Conservation (phyloP, 1,140 invertebrate species). For the Chymomyza costata region DNA sequence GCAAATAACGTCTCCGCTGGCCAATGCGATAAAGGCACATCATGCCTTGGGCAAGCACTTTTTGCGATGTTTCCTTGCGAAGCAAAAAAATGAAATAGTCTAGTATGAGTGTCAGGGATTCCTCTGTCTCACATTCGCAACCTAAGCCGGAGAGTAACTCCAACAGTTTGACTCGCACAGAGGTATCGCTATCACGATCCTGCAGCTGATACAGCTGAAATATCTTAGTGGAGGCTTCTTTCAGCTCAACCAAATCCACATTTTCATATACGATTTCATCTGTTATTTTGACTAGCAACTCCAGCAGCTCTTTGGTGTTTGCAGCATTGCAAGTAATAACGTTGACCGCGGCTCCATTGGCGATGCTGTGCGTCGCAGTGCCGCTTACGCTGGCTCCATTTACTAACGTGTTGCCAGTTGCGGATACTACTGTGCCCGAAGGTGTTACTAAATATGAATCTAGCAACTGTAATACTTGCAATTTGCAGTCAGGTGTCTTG, state of each 20-base stretch:
- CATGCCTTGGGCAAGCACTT: conserved; percentile 79
- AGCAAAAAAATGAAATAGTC: conserved; percentile 86
- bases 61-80: conserved; percentile 87
- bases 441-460: conserved; percentile 37
- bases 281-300: conserved; percentile 63
- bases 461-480: conserved; percentile 40
- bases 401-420: too few species aligned
- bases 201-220: conserved; percentile 61
- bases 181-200: conserved; percentile 62
- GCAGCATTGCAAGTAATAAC: not conserved
- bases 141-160: conserved; percentile 57
- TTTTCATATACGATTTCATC: conserved; percentile 61
- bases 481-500: conserved; percentile 20
- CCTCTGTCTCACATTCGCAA: conserved; percentile 49
- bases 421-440: not conserved
- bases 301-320: conserved; percentile 50
- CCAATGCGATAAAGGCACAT: conserved; percentile 67
- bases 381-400: not conserved
- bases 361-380: not conserved
- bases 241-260: conserved; percentile 45
- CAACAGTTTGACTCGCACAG: conserved; percentile 58
- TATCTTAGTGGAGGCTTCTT: conserved; percentile 50
- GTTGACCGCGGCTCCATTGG: too few species aligned
- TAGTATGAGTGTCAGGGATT: conserved; percentile 45
- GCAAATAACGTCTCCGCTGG: conserved; percentile 33